Conservation (phyloP, 2,113 vertebrate genomes). For the Panthera leo region DNA sequence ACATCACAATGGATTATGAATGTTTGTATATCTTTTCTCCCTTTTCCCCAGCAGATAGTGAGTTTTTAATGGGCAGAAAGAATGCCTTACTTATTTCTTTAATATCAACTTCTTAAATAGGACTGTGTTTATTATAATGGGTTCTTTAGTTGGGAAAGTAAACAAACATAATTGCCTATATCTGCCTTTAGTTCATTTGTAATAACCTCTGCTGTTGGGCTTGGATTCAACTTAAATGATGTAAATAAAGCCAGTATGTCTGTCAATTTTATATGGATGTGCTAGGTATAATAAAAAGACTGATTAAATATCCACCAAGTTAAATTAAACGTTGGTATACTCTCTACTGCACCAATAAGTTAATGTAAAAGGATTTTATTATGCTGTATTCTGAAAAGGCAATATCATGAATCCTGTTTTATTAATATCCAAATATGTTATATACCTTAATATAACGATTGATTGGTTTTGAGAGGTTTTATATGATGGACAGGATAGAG, state of each 20-base stretch:
- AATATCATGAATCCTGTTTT: constrained; percentile 12
- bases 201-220: background rate
- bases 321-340: background rate
- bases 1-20: background rate
- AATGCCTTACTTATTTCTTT: background rate
- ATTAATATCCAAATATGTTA: constrained; percentile 58
- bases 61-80: background rate
- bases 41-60: background rate
- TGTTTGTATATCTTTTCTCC: background rate
- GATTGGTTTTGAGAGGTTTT: constrained; percentile 70
- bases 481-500: constrained; percentile 50
- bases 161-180: background rate
- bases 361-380: constrained; percentile 35
- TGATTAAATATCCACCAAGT: background rate
- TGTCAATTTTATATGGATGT: constrained; percentile 1
- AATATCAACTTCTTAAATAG: background rate
- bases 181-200: background rate
- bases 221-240: background rate
- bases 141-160: background rate
- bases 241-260: background rate
- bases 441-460: constrained; percentile 40
- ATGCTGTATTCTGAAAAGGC: constrained; percentile 51
- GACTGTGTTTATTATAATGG: background rate
- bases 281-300: constrained; percentile 21
- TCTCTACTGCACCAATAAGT: background rate